Evolutionary conservation across 1,140 invertebrate genomes (phyloP).

Genomic region (Galendromus occidentalis): DNA sequence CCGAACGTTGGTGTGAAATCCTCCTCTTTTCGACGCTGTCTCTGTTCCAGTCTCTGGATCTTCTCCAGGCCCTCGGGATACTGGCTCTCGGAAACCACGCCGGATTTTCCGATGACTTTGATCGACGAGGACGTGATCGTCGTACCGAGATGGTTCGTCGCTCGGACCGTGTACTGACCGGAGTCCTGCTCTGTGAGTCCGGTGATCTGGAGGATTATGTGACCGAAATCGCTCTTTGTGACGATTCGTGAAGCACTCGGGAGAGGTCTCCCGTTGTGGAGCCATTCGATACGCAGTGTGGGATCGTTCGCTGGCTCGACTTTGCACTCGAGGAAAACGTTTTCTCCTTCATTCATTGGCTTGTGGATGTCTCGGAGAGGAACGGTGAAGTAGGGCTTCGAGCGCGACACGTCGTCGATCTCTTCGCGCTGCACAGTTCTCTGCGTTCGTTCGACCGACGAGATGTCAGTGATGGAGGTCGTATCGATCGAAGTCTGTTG

Average conservation of each 20-base stretch:
- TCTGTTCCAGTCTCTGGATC: slow-evolving; percentile 79
- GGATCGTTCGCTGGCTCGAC: slow-evolving; percentile 82
- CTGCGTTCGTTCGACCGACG: slow-evolving; percentile 59
- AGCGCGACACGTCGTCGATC: slow-evolving; percentile 75
- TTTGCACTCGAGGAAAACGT: slow-evolving; percentile 70
- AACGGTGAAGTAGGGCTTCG: slow-evolving; percentile 69
- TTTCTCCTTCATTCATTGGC: slow-evolving; percentile 67
- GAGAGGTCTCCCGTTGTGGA: slow-evolving; percentile 65
- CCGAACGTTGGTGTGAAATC: slow-evolving; percentile 58
- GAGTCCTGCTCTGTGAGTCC: slow-evolving; percentile 59
- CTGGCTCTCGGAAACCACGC: slow-evolving; percentile 72
- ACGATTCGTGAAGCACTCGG: slow-evolving; percentile 73
- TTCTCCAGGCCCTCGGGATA: slow-evolving; percentile 83
- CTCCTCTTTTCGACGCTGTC: slow-evolving; percentile 42
- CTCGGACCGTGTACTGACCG: slow-evolving; percentile 77
- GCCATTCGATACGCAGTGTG: slow-evolving; percentile 90
- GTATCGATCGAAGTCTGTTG: slow-evolving; percentile 24
- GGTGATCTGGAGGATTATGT: slow-evolving; percentile 71
- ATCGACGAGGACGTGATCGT: slow-evolving; percentile 77
- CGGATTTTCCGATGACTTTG: slow-evolving; percentile 34
- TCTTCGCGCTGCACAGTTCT: slow-evolving; percentile 48
- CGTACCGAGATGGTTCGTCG: slow-evolving; percentile 73
- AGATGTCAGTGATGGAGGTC: not conserved
- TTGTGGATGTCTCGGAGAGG: slow-evolving; percentile 50
- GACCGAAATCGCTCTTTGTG: slow-evolving; percentile 87